These are phyloP conservation scores for Metopolophium dirhodum DNA, from an alignment of 1,140 invertebrate genomes.

Conservation along the genomic window DNA sequence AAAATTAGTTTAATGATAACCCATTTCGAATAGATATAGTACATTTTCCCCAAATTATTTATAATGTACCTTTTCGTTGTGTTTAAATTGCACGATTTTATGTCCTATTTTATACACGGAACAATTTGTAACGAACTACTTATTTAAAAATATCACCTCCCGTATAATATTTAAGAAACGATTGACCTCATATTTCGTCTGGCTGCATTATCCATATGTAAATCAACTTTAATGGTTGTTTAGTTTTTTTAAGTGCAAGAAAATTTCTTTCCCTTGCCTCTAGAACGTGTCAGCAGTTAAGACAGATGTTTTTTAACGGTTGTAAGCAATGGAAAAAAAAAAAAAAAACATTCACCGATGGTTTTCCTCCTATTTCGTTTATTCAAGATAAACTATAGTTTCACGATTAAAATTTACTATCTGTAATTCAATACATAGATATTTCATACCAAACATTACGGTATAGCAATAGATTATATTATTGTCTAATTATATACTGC, in stretches of 20 bases:
- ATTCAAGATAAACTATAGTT: not conserved
- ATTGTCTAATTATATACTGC: not conserved
- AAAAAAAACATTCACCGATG: not conserved
- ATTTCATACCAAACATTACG: not conserved
- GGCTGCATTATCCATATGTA: constrained; percentile 13
- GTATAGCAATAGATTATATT: not conserved
- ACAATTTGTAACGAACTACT: not conserved
- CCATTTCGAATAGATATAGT: not conserved
- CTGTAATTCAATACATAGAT: not conserved
- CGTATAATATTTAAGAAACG: not conserved
- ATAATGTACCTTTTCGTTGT: not conserved
- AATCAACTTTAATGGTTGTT: constrained; percentile 39
- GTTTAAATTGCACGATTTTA: not conserved
- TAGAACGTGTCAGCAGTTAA: constrained; percentile 16
- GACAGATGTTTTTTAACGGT: constrained; percentile 21
- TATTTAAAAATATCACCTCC: not conserved
- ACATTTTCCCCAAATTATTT: not conserved
- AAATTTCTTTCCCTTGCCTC: not conserved
- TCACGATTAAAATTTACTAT: not conserved
- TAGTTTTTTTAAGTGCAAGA: not conserved
- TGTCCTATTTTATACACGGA: not conserved
- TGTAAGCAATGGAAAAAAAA: not conserved
- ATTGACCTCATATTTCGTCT: not conserved
- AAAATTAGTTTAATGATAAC: not conserved
- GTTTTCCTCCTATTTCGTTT: not conserved